phyloP scores from a whole-genome alignment of 92 coral and sea anemone species.

The Micromussa lordhowensis region DNA sequence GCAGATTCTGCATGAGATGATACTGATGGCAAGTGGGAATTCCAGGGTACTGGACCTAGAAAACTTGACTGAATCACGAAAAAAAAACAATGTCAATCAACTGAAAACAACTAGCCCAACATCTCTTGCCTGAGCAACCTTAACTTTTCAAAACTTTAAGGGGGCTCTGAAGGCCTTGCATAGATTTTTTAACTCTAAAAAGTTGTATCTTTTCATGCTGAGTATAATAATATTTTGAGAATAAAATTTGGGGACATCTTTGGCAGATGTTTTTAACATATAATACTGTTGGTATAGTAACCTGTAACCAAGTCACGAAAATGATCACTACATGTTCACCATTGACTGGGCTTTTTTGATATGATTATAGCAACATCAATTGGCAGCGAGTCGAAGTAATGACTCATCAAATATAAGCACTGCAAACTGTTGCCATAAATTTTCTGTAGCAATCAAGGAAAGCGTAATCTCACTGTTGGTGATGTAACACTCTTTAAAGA shows the following conservation, averaged over 20 bases:
- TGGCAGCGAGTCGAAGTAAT: not conserved
- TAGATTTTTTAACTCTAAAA: not conserved
- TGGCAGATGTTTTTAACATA: not conserved
- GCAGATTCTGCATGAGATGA: conserved; percentile 32
- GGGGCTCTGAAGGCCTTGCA: not conserved
- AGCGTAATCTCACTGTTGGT: conserved; percentile 55
- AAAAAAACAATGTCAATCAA: not conserved
- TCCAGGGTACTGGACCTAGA: conserved; percentile 75
- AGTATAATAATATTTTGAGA: not conserved
- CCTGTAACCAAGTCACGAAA: not conserved
- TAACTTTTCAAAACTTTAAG: not conserved
- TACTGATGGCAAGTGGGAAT: conserved; percentile 40
- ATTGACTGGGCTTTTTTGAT: not conserved
- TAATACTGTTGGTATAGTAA: not conserved
- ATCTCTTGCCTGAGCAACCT: not conserved
- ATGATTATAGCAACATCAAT: not conserved
- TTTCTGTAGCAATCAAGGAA: not conserved
- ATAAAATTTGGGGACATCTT: not conserved
- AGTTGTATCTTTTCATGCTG: not conserved
- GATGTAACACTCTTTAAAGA: conserved; percentile 58
- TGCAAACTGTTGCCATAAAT: not conserved
- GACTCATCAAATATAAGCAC: not conserved
- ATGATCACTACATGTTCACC: not conserved
- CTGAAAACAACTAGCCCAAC: not conserved
- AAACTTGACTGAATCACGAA: conserved; percentile 64